Evolutionary conservation across 2,113 vertebrate genomes (phyloP).

Genomic region (Myotis brandtii): DNA sequence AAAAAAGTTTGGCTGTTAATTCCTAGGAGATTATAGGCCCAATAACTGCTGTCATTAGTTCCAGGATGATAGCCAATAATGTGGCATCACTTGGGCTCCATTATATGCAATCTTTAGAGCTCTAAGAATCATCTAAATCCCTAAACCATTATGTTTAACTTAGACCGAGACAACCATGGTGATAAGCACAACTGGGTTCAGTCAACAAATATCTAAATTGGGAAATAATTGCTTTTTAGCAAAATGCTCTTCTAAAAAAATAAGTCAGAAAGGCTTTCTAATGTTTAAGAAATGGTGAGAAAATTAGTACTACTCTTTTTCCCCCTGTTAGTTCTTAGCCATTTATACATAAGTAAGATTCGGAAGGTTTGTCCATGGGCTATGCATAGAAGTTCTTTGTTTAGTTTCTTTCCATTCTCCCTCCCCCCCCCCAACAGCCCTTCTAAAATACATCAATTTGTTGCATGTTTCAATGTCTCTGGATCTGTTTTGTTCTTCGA

Average conservation of each 20-base stretch:
- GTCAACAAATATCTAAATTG: conserved; percentile 58
- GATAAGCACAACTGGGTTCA: conserved; percentile 29
- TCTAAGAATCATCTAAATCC: conserved; percentile 43
- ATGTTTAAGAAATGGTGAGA: conserved; percentile 35
- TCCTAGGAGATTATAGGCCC: conserved; percentile 54
- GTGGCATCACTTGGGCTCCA: conserved; percentile 37
- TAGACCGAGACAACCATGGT: conserved; percentile 16
- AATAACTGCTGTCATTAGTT: conserved; percentile 71
- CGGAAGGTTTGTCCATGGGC: not conserved
- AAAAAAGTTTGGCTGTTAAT: conserved; percentile 53
- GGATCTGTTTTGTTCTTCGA: too few species aligned
- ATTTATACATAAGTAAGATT: not conserved
- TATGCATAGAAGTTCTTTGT: too few species aligned
- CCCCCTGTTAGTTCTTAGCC: not conserved
- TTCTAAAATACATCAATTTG: too few species aligned
- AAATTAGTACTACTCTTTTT: not conserved
- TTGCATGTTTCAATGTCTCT: too few species aligned
- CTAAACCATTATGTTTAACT: conserved; percentile 58
- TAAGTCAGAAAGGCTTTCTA: conserved; percentile 42
- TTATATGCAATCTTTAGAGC: conserved; percentile 30
- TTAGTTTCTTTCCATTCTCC: too few species aligned
- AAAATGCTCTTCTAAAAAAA: conserved; percentile 49
- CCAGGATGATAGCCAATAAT: conserved; percentile 66
- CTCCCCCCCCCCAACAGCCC: too few species aligned
- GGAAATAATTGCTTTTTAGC: conserved; percentile 49